Conservation (phyloP, 1,140 invertebrate genomes). For the Euura lappo region DNA sequence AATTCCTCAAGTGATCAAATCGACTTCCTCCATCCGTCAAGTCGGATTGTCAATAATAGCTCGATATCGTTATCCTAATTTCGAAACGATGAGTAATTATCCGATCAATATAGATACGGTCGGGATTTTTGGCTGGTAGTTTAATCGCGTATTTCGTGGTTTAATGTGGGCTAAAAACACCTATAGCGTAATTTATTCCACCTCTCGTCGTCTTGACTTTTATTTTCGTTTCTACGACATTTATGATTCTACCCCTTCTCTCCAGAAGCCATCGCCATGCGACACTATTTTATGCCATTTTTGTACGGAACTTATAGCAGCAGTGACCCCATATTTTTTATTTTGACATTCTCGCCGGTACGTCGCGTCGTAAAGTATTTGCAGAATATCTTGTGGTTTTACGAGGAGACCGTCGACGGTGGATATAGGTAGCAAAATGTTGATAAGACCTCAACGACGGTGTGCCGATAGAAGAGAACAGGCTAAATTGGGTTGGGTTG, state of each 20-base stretch:
- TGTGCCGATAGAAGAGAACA: neutral
- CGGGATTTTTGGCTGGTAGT: no score
- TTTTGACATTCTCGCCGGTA: neutral
- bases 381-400: neutral
- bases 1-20: neutral
- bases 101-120: no score
- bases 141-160: no score
- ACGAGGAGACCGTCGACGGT: neutral
- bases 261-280: no score
- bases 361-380: neutral
- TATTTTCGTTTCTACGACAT: no score
- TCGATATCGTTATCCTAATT: neutral
- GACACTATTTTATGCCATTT: neutral
- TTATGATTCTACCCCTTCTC: no score
- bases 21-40: neutral
- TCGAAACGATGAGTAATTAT: neutral
- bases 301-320: neutral
- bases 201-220: no score
- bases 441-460: neutral
- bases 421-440: neutral
- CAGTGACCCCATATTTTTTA: constrained; percentile 1
- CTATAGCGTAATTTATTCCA: no score
- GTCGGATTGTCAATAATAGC: neutral
- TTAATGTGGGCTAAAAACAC: no score
- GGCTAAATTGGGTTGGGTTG: neutral